Conservation (phyloP, 2,797 vertebrate genomes). For the Bradypodion pumilum region DNA sequence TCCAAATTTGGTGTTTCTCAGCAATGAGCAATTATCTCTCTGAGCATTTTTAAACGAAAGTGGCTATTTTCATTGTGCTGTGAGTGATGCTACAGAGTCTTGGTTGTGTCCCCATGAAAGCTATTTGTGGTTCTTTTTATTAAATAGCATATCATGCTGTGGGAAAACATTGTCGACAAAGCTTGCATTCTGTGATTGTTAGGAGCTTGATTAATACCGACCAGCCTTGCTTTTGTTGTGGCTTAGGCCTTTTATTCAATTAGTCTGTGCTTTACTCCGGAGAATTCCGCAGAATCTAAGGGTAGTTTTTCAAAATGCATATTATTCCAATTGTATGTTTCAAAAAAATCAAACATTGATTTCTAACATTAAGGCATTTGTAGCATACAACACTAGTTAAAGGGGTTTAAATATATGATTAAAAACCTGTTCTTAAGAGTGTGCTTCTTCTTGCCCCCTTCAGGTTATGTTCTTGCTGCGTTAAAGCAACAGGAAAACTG, state of each 20-base stretch:
- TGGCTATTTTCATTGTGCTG: neutral
- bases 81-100: slow-evolving; percentile 11
- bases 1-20: neutral
- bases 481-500: neutral
- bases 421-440: neutral
- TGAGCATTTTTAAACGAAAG: neutral
- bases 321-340: neutral
- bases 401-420: neutral
- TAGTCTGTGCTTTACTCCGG: slow-evolving; percentile 2
- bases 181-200: neutral
- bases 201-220: slow-evolving; percentile 26
- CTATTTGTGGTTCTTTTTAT: neutral
- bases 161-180: neutral
- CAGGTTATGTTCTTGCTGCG: slow-evolving; percentile 45
- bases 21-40: neutral
- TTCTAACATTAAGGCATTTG: neutral
- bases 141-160: slow-evolving; percentile 12
- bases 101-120: neutral
- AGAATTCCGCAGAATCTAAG: neutral
- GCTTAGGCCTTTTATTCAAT: slow-evolving; percentile 22
- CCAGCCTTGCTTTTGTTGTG: neutral
- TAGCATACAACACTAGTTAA: neutral
- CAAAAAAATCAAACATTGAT: neutral
- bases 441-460: slow-evolving; percentile 3
- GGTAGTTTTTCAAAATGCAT: neutral